Base-by-base conservation (phyloP, 1,140 invertebrate species). In the Drosophila mauritiana region DNA sequence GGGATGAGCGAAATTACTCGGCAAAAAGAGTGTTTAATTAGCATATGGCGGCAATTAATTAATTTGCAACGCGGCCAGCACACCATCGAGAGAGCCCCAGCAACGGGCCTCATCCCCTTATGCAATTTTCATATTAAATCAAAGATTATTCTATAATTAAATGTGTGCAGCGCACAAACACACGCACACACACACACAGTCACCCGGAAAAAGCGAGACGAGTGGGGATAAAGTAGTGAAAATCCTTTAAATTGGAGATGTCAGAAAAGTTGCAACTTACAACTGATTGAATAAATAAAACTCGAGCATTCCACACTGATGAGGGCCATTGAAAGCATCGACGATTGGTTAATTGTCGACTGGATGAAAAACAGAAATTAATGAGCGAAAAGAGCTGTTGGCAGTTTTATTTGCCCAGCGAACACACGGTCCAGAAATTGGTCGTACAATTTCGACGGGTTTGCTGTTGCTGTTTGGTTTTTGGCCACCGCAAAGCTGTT, bases 31-130 rank as follows among this genome's bases (percentile, higher is more conserved):
- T 76, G 76, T 83, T 83, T 83, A 84, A 80, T 84, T 83, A 84
- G 80, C 81, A 83, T 84, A 83, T 84, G 80, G 64, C 77, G 57
- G 80, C 81, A 84, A 83, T 83, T 83, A 84, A 83, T 83, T 83
- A 83, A 83, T 83, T 83, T 84, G 64, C 74, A 79, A 79, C 68
- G 59, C 62, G 61, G 17, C 61, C 40, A 54, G 8, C 62, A 27
- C 7, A 11, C 65, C 34, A 51, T 22, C 36, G 6, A 31, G 4
- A 7, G n/a, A 51, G 4, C 0, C 39, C 39, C 20, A 25, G n/a
- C 13, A 17, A 15, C 48, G 8, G 0, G 4, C 8, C 8, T 51
- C 43, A 15, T 12, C 34, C 36, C 20, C 48, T 65, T 52, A 73
- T 73, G 61, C 62, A 73, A 78, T 78, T 83, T 79, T 83, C 69